phyloP scores from a whole-genome alignment of 2,113 vertebrate genomes.

The Pterocles orientalis region DNA sequence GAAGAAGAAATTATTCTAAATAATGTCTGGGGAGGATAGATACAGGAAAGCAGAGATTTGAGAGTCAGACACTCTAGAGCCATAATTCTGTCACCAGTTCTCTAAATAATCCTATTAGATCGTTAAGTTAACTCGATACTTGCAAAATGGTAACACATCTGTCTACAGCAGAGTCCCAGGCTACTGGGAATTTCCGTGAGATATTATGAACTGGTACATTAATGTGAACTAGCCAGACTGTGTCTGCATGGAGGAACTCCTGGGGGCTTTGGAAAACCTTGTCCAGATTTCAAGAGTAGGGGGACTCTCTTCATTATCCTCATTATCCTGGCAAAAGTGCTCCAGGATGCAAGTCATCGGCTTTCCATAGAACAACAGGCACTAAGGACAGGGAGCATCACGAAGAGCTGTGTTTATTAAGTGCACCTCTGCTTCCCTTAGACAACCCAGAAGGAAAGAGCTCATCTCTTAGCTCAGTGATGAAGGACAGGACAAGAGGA shows the following conservation, averaged over 20 bases:
- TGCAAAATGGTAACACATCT: neutral
- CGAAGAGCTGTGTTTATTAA: neutral
- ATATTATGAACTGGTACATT: neutral
- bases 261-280: neutral
- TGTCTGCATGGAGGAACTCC: neutral
- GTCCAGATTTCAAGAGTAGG: neutral
- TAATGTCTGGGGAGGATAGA: neutral
- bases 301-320: neutral
- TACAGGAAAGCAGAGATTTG: neutral
- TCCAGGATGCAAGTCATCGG: neutral
- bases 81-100: neutral
- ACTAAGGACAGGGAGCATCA: neutral
- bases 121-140: neutral
- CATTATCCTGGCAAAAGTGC: neutral
- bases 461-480: neutral
- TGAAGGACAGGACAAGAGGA: neutral
- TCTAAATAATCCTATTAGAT: neutral
- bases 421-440: neutral
- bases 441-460: neutral
- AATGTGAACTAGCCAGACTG: neutral
- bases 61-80: neutral
- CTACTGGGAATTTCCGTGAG: neutral
- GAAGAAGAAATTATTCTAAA: slow-evolving; percentile 34
- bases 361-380: accelerated
- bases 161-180: neutral